These are phyloP conservation scores for Drosophila arawakana DNA, from an alignment of 1,140 invertebrate genomes.

Conservation along the genomic window DNA sequence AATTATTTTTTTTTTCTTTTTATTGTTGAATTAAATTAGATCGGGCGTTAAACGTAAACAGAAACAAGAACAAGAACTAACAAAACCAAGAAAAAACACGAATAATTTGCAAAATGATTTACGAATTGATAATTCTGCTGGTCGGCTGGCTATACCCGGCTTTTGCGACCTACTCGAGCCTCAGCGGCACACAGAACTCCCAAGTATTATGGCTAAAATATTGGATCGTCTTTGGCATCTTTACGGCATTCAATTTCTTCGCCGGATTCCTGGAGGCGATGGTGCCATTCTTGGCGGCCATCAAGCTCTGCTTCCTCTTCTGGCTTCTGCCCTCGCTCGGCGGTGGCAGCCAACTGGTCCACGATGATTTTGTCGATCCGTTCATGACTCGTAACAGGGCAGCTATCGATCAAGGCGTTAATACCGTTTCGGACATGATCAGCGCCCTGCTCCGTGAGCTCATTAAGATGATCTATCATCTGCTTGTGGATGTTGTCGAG, in stretches of 20 bases:
- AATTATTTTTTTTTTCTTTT: not conserved
- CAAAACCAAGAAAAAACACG: no score
- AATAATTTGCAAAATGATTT: conserved; percentile 8
- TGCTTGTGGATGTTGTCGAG: conserved; percentile 39
- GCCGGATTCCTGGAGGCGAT: conserved; percentile 22
- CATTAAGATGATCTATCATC: conserved; percentile 7
- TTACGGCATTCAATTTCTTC: conserved; percentile 34
- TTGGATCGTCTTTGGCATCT: conserved; percentile 69
- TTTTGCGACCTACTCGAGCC: conserved; percentile 88
- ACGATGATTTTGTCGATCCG: conserved; percentile 51
- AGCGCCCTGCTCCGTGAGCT: conserved; percentile 31
- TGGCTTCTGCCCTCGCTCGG: conserved; percentile 65
- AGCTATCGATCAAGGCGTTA: conserved; percentile 95
- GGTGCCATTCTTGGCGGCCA: conserved; percentile 52
- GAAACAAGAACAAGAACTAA: not conserved
- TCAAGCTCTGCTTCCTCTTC: conserved; percentile 55
- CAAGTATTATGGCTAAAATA: conserved; percentile 86
- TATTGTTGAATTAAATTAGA: not conserved
- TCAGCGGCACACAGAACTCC: conserved; percentile 90
- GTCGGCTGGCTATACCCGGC: conserved; percentile 70
- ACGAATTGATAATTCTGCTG: conserved; percentile 30
- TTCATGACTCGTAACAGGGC: conserved; percentile 77
- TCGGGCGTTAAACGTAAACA: not conserved
- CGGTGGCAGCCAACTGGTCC: conserved; percentile 50
- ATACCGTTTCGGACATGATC: not conserved